Conservation (phyloP, 2,888 invertebrate genomes). For the Lithodes maja region DNA sequence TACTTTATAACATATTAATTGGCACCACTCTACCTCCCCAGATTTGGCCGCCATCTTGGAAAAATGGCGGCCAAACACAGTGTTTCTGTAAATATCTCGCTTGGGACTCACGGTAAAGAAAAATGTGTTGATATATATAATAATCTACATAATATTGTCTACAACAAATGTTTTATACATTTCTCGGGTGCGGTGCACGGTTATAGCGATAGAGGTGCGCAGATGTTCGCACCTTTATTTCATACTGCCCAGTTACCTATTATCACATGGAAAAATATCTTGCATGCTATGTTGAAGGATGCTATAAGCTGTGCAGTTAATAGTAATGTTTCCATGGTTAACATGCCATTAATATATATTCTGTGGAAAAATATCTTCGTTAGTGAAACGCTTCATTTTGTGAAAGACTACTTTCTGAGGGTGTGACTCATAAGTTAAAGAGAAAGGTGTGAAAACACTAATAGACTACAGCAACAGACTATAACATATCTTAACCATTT, state of each 20-base stretch:
- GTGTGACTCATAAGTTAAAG: too few relatives aligned
- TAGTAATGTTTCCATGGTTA: too few relatives aligned
- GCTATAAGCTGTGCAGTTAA: too few relatives aligned
- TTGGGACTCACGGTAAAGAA: conserved; percentile 5
- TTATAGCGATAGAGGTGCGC: not conserved
- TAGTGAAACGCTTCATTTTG: too few relatives aligned
- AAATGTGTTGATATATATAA: conserved; percentile 8
- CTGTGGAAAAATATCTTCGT: too few relatives aligned
- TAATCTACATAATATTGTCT: conserved; percentile 11
- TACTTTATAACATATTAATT: conserved; percentile 23
- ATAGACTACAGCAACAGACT: too few relatives aligned
- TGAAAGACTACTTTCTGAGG: too few relatives aligned
- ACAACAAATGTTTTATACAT: conserved; percentile 13
- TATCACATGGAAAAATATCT: not conserved
- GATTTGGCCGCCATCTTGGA: conserved; percentile 37
- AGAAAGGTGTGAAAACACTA: too few relatives aligned
- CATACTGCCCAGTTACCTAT: not conserved
- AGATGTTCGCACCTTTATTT: not conserved
- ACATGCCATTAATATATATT: too few relatives aligned
- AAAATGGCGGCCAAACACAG: conserved; percentile 29
- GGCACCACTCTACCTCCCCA: conserved; percentile 19
- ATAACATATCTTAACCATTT: too few relatives aligned
- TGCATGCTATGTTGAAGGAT: not conserved
- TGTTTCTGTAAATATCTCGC: conserved; percentile 28
- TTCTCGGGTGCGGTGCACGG: not conserved